phyloP scores from a whole-genome alignment of 2,888 invertebrate genomes.

The Agrochola macilenta region DNA sequence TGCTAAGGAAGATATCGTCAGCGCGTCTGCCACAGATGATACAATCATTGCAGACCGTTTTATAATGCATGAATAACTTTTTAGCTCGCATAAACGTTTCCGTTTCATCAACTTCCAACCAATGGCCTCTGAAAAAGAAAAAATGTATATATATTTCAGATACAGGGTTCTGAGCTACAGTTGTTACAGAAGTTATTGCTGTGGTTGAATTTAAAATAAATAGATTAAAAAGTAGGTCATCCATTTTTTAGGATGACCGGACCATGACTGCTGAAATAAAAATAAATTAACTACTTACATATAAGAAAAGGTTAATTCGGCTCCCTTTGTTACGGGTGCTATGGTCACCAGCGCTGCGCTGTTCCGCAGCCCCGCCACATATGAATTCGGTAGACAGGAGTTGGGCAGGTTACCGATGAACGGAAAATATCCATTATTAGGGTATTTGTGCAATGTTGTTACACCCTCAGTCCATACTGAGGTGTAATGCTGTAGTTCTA shows the following conservation, averaged over 20 bases:
- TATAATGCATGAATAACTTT: background rate
- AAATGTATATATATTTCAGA: background rate
- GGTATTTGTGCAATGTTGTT: background rate
- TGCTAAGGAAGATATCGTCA: background rate
- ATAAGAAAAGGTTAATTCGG: conserved; percentile 21
- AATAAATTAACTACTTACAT: conserved; percentile 22
- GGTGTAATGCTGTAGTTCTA: conserved; percentile 14
- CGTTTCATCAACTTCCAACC: conserved; percentile 4
- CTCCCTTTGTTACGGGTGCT: conserved; percentile 43
- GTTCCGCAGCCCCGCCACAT: conserved; percentile 22
- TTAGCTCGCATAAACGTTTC: background rate
- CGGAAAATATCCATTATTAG: conserved; percentile 43
- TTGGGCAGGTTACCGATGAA: conserved; percentile 37
- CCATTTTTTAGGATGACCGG: background rate
- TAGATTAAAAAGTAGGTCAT: too few species aligned
- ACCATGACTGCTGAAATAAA: background rate
- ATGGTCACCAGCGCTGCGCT: conserved; percentile 31
- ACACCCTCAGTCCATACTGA: rapidly evolving
- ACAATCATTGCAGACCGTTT: conserved; percentile 36
- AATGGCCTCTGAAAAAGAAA: conserved; percentile 41
- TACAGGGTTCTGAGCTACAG: background rate
- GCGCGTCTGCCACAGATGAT: conserved; percentile 25
- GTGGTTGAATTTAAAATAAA: too few species aligned
- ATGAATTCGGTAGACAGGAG: conserved; percentile 39
- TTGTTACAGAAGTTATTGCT: background rate